phyloP scores from a whole-genome alignment of 2,113 vertebrate genomes.

The Rousettus leschenaultii region DNA sequence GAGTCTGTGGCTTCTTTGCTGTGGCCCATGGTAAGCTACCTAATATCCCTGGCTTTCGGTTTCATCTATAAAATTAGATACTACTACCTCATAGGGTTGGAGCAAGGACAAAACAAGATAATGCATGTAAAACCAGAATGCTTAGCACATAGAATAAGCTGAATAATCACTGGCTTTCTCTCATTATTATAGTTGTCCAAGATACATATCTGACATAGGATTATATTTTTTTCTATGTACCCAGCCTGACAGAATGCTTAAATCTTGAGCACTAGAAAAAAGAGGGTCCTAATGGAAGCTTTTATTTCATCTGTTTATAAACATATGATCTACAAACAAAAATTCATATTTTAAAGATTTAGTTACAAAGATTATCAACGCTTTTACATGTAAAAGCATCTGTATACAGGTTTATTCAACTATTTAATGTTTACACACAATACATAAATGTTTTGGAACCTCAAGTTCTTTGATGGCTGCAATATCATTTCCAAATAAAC shows the following conservation, averaged over 20 bases:
- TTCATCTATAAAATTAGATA: background rate
- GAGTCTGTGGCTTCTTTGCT: background rate
- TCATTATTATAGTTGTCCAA: background rate
- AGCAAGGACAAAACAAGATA: slow-evolving; percentile 9
- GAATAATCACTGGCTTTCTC: background rate
- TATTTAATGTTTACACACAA: slow-evolving; percentile 73
- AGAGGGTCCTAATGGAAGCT: background rate
- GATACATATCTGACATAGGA: background rate
- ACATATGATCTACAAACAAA: slow-evolving; percentile 20
- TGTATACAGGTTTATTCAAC: slow-evolving; percentile 50
- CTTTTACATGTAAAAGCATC: slow-evolving; percentile 46
- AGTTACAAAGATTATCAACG: slow-evolving; percentile 39
- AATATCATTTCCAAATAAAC: slow-evolving; percentile 65
- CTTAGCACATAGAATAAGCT: background rate
- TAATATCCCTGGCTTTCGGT: background rate
- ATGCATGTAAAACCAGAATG: background rate
- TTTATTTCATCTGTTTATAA: slow-evolving; percentile 3
- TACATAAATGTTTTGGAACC: slow-evolving; percentile 48
- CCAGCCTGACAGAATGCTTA: background rate
- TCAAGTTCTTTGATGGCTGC: slow-evolving; percentile 44
- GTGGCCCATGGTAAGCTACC: background rate
- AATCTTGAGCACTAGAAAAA: slow-evolving; percentile 1
- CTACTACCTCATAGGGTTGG: background rate
- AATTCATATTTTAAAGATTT: slow-evolving; percentile 15
- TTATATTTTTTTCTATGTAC: background rate